Evolutionary conservation across 2,888 invertebrate genomes (phyloP).

Genomic region (Icerya purchasi): DNA sequence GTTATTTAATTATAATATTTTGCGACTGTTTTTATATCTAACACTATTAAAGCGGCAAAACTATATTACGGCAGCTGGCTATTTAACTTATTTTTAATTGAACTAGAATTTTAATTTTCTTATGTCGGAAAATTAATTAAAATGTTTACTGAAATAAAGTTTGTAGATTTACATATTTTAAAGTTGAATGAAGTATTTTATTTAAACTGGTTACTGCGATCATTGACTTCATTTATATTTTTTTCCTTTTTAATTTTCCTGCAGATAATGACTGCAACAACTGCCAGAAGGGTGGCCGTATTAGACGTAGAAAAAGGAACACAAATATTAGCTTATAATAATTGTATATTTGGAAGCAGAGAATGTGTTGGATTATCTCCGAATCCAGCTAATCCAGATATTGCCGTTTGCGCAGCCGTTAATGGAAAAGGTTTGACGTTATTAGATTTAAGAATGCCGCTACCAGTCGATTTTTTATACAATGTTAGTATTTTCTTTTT

Average conservation of each 20-base stretch:
- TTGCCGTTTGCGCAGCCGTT: conserved; percentile 28
- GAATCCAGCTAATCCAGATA: conserved; percentile 27
- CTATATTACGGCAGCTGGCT: too few relatives aligned
- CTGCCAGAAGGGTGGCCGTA: conserved; percentile 27
- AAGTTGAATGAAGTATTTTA: background rate
- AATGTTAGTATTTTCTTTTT: conserved; percentile 24
- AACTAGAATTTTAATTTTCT: too few relatives aligned
- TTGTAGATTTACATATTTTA: background rate
- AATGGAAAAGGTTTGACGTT: conserved; percentile 30
- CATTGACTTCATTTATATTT: conserved; percentile 1
- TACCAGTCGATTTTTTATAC: conserved; percentile 29
- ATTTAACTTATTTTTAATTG: too few relatives aligned
- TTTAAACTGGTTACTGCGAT: background rate
- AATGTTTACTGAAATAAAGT: background rate
- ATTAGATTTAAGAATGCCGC: conserved; percentile 29
- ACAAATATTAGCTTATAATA: conserved; percentile 28
- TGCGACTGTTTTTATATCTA: too few relatives aligned
- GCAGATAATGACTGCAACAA: conserved; percentile 29
- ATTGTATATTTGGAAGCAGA: conserved; percentile 28
- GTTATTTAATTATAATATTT: too few relatives aligned
- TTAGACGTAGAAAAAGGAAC: conserved; percentile 30
- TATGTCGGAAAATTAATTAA: too few relatives aligned
- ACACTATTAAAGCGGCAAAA: too few relatives aligned
- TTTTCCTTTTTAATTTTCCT: conserved; percentile 10
- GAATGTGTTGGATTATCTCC: conserved; percentile 28